Base-by-base conservation (phyloP, 2,797 vertebrate genomes). In the Garrulus glandarius region DNA sequence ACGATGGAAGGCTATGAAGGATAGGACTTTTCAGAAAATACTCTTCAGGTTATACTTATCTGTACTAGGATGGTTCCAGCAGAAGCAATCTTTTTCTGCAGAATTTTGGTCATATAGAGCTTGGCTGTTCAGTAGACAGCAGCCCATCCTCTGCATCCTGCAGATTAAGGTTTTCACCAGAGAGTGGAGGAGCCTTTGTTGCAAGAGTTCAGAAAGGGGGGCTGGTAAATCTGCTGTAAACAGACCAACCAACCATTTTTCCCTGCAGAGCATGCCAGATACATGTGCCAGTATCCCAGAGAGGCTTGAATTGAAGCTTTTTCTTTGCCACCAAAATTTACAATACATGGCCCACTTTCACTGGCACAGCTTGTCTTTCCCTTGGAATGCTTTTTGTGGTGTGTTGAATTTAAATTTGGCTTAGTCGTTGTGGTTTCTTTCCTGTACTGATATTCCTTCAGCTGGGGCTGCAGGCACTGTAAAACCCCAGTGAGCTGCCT, bases 291-390 rank as follows among this genome's bases (percentile, higher is more conserved):
- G 57, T 72, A 68, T 78, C 82, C 87, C 3, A 8, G 60, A 91
- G 92, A 91, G 71, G 37, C 53, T 90, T 95, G 52, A 92, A 93
- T 89, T 71, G 69, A 94, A 81, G 36, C 69, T 32, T 74, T 91
- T 65, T 41, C 55, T 71, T 89, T 94, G 91, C 78, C 69, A 93
- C 89, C 89, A 91, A 84, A 94, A 91, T 93, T 91, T 94, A 92
- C 87, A 89, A 87, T 93, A 91, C 13, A 5, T 6, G 69, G 59
- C 88, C 86, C 89, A 92, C 68, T 94, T 90, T 88, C 70, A 36
- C 91, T 92, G 87, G 87, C 92, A 93, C 75, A 80, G 81, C 47
- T 91, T 91, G 26, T 60, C 24, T 53, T 90, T 92, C 37, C 65
- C 64, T 64, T 4, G 6, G 84, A 91, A 85, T 1, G 14, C 29